Evolutionary conservation across 2,888 invertebrate species (phyloP).

Genomic region (Cephus pygmeus): DNA sequence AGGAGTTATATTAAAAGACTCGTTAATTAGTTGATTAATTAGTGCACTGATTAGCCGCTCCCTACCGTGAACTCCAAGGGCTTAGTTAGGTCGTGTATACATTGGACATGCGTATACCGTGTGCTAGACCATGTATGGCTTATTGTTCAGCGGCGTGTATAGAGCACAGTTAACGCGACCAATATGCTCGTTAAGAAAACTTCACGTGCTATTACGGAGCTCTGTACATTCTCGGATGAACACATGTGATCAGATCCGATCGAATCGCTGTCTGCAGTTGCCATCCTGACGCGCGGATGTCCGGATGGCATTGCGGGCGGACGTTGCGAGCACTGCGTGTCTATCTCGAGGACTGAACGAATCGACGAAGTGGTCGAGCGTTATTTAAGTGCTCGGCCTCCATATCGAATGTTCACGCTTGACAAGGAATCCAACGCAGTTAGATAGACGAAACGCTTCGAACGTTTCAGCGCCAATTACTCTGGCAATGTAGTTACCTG

Average conservation of each 20-base stretch:
- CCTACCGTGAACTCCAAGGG: not conserved
- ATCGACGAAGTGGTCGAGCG: not conserved
- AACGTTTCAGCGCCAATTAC: slow-evolving; percentile 49
- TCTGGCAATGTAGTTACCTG: slow-evolving; percentile 42
- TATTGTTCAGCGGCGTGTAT: not conserved
- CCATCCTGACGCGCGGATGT: not conserved
- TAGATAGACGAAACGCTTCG: slow-evolving; percentile 43
- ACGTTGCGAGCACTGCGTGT: not conserved
- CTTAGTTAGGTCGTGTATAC: not conserved
- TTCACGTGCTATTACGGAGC: not conserved
- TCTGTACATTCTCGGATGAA: not conserved
- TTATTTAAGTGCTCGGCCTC: slow-evolving; percentile 21
- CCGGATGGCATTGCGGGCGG: not conserved
- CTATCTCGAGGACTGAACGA: not conserved
- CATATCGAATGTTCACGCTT: slow-evolving; percentile 48
- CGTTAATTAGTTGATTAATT: slow-evolving; percentile 21
- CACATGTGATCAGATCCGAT: not conserved
- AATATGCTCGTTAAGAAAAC: not conserved
- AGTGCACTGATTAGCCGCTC: slow-evolving; percentile 10
- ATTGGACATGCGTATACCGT: not conserved
- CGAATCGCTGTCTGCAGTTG: not conserved
- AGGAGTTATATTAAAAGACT: not conserved
- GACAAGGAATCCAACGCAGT: slow-evolving; percentile 55
- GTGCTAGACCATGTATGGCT: not conserved
- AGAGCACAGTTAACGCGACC: not conserved